These are phyloP conservation scores for Amphipyra tragopoginis DNA, from an alignment of 2,888 invertebrate genomes.

Conservation along the genomic window DNA sequence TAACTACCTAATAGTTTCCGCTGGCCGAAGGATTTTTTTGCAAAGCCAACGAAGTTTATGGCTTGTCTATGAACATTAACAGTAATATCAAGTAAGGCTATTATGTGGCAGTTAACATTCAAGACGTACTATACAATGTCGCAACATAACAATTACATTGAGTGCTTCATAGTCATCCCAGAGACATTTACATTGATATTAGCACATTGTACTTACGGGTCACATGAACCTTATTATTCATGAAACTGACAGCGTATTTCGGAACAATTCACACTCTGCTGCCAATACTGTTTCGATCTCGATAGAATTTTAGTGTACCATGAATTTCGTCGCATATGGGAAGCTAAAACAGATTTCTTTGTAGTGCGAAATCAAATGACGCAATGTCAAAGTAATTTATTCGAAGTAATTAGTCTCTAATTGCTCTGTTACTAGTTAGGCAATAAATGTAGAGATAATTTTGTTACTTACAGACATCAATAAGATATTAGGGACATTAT, in stretches of 20 bases:
- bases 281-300: constrained; percentile 22
- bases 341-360: constrained; percentile 5
- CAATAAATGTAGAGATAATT: constrained; percentile 44
- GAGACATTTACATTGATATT: constrained; percentile 49
- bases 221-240: constrained; percentile 40
- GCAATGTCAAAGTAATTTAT: constrained; percentile 16
- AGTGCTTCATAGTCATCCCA: constrained; percentile 31
- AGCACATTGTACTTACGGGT: constrained; percentile 43
- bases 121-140: constrained; percentile 16
- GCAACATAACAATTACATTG: constrained; percentile 48
- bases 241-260: constrained; percentile 38
- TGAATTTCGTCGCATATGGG: neutral
- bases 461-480: constrained; percentile 28
- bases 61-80: constrained; percentile 22
- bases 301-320: constrained; percentile 7
- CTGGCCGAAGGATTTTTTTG: too few relatives aligned
- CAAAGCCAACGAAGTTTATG: too few relatives aligned
- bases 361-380: neutral
- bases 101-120: constrained; percentile 34
- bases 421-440: constrained; percentile 13
- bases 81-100: constrained; percentile 17
- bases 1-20: constrained; percentile 48
- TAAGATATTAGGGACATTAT: constrained; percentile 39
- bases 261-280: constrained; percentile 34
- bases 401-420: constrained; percentile 19